Percentiles rank a stretch among this genome's conserved stretches.
phyloP scores from a whole-genome alignment of 2,113 vertebrate genomes.

The Mesembrinibis cayennensis region DNA sequence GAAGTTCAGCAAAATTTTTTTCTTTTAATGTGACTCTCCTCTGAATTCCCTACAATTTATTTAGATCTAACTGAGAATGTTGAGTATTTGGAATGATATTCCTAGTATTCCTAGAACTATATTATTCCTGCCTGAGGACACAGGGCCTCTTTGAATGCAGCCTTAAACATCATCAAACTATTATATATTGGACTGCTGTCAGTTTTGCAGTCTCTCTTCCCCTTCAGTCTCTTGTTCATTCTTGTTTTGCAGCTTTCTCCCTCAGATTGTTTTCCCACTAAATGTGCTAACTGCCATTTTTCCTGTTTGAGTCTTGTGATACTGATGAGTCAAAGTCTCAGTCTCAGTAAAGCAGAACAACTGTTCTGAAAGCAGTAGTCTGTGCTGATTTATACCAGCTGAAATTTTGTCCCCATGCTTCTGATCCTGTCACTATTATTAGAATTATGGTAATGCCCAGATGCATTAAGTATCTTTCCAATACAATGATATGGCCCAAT shows the following conservation, averaged over 20 bases:
- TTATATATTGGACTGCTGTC: not conserved
- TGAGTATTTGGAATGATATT: not conserved
- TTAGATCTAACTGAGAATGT: not conserved
- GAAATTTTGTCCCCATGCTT: conserved; percentile 11
- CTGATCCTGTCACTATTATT: conserved; percentile 11
- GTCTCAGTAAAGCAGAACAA: conserved; percentile 35
- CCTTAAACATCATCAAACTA: not conserved
- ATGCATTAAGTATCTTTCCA: not conserved
- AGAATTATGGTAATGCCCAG: not conserved
- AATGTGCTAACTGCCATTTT: conserved; percentile 33
- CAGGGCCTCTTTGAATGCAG: not conserved
- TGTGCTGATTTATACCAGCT: conserved; percentile 43
- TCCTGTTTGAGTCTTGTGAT: conserved; percentile 34
- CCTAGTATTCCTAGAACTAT: not conserved
- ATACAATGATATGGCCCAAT: not conserved
- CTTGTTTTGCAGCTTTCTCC: conserved; percentile 5
- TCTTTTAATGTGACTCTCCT: not conserved
- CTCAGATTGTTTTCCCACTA: conserved; percentile 37
- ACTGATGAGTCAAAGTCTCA: conserved; percentile 39
- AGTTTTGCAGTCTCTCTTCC: not conserved
- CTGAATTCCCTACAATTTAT: not conserved
- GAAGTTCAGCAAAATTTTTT: not conserved
- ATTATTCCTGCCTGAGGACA: not conserved
- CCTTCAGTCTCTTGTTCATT: not conserved
- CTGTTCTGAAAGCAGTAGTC: conserved; percentile 17